These are phyloP conservation scores for Netelia fuscicornis DNA, from an alignment of 2,888 invertebrate species.

Conservation along the genomic window DNA sequence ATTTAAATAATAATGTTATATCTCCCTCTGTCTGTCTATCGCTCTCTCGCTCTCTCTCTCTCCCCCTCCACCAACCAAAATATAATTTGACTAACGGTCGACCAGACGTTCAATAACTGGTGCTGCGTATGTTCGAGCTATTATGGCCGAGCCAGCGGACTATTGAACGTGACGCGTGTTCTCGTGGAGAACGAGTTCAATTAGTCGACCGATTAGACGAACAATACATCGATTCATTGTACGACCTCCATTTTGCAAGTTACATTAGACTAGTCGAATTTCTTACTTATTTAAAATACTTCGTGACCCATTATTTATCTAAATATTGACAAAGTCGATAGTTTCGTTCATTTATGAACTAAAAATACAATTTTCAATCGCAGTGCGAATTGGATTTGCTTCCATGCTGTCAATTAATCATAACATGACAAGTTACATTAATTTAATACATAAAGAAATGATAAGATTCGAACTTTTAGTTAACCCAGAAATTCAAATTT, in stretches of 20 bases:
- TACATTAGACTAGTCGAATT: not conserved
- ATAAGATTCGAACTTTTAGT: too few species aligned
- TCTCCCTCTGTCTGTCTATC: too few species aligned
- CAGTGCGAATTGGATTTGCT: too few species aligned
- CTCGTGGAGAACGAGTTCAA: not conserved
- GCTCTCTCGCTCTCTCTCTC: not conserved
- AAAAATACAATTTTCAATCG: not conserved
- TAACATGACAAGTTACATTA: too few species aligned
- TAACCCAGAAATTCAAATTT: too few species aligned
- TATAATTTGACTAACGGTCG: not conserved
- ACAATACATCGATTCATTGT: not conserved
- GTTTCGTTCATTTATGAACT: not conserved
- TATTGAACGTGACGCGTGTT: not conserved
- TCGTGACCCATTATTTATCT: not conserved
- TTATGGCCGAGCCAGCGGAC: not conserved
- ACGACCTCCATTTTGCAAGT: not conserved
- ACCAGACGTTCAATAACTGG: not conserved
- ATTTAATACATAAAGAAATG: too few species aligned
- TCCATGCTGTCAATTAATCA: too few species aligned
- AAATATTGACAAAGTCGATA: not conserved
- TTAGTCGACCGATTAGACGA: not conserved
- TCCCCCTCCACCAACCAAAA: not conserved
- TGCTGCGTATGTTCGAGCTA: not conserved
- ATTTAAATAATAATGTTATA: conserved; percentile 13
- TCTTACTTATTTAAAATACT: not conserved